Conservation (phyloP, 2,113 vertebrate species). For the Chaenocephalus aceratus region DNA sequence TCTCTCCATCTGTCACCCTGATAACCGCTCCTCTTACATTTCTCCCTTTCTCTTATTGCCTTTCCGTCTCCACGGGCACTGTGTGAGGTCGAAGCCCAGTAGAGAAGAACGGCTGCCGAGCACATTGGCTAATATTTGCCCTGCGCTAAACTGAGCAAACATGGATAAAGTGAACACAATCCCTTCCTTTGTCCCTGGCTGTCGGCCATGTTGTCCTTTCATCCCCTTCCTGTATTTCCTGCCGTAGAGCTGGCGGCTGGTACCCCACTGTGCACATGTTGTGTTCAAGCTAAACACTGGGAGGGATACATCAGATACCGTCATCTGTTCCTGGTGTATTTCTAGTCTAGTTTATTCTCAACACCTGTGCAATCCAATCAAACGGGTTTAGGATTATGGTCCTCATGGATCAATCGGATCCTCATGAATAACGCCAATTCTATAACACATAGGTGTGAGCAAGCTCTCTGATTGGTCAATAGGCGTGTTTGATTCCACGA, state of each 20-base stretch:
- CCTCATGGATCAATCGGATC: background rate
- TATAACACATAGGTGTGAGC: too few species aligned
- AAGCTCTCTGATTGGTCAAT: too few species aligned
- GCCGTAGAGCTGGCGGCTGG: constrained; percentile 35
- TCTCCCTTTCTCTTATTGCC: constrained; percentile 3
- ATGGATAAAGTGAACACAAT: constrained; percentile 74
- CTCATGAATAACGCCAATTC: background rate
- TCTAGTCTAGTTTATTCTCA: constrained; percentile 44
- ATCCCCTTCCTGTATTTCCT: constrained; percentile 44
- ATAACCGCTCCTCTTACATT: constrained; percentile 7
- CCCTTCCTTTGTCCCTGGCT: constrained; percentile 57
- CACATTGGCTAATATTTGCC: constrained; percentile 76
- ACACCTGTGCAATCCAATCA: constrained; percentile 55
- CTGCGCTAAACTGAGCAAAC: constrained; percentile 78
- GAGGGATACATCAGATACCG: constrained; percentile 51
- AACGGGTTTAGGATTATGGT: background rate
- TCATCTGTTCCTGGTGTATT: constrained; percentile 42
- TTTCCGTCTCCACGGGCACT: constrained; percentile 33
- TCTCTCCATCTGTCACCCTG: constrained; percentile 34
- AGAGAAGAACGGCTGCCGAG: constrained; percentile 63
- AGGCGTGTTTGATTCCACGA: too few species aligned
- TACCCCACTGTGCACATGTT: constrained; percentile 35
- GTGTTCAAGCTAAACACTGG: constrained; percentile 47
- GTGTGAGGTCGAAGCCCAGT: constrained; percentile 54
- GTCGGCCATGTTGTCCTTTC: constrained; percentile 73